A percentile compares a stretch with the other conserved stretches of the same genome.
phyloP scores from a whole-genome alignment of 2,888 invertebrate species.

The Lepidonotus clava region DNA sequence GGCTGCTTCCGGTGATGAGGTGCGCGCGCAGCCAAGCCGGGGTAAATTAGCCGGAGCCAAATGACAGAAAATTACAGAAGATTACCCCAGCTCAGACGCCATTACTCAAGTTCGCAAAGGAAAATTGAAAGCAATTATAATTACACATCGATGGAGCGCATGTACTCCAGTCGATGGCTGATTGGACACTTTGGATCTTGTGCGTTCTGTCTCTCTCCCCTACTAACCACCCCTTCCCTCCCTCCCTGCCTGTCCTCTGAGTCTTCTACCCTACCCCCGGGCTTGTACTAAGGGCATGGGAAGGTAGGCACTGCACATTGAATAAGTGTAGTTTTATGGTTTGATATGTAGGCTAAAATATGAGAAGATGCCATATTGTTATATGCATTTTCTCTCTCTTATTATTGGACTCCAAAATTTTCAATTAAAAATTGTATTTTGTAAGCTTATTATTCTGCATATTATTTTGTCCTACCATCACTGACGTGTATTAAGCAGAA shows the following conservation, averaged over 20 bases:
- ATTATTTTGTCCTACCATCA: too few relatives aligned
- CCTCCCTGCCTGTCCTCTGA: not conserved
- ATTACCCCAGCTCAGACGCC: not conserved
- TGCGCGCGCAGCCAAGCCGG: constrained; percentile 35
- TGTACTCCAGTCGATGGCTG: constrained; percentile 16
- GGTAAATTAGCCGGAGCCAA: constrained; percentile 41
- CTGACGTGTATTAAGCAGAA: too few relatives aligned
- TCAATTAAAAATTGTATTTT: too few relatives aligned
- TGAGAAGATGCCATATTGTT: too few relatives aligned
- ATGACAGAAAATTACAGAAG: constrained; percentile 49
- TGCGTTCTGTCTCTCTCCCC: not conserved
- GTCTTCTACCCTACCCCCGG: not conserved
- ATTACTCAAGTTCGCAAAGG: constrained; percentile 53
- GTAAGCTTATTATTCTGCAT: too few relatives aligned
- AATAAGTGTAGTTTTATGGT: too few relatives aligned
- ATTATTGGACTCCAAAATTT: too few relatives aligned
- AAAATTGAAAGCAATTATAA: constrained; percentile 54
- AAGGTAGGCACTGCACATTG: too few relatives aligned
- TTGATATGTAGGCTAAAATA: too few relatives aligned
- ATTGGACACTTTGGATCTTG: constrained; percentile 42
- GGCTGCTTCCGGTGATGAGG: constrained; percentile 45
- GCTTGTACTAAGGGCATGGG: too few relatives aligned
- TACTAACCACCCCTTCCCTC: not conserved
- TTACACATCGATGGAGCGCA: constrained; percentile 52
- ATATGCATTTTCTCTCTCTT: too few relatives aligned